phyloP scores from a whole-genome alignment of 2,888 invertebrate species.

The Euclidia mi region DNA sequence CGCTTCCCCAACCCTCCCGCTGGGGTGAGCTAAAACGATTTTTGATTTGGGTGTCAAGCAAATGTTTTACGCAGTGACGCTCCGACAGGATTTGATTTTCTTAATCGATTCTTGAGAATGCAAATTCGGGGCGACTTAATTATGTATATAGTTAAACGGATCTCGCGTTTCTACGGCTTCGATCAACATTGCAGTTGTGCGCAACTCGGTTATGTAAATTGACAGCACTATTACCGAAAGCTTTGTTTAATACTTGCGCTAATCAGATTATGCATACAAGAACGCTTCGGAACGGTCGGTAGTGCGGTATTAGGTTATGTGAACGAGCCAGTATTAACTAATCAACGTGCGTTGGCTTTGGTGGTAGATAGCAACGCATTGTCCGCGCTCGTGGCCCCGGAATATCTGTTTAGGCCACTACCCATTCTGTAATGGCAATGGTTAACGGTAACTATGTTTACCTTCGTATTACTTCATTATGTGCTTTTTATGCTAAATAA shows the following conservation, averaged over 20 bases:
- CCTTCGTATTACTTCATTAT: conserved; percentile 73
- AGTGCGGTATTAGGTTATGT: conserved; percentile 81
- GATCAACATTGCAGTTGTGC: conserved; percentile 62
- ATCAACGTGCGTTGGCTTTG: conserved; percentile 87
- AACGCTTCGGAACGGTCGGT: conserved; percentile 80
- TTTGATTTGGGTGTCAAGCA: conserved; percentile 90
- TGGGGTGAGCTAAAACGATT: conserved; percentile 89
- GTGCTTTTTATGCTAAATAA: conserved; percentile 65
- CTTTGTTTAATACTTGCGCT: conserved; percentile 87
- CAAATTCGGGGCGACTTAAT: conserved; percentile 69
- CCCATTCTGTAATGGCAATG: conserved; percentile 85
- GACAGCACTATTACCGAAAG: conserved; percentile 77
- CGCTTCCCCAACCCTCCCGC: conserved; percentile 80
- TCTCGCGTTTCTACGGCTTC: conserved; percentile 67
- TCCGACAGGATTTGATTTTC: conserved; percentile 87
- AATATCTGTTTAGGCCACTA: conserved; percentile 90
- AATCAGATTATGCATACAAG: conserved; percentile 90
- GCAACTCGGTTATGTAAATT: conserved; percentile 72
- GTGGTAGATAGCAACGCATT: conserved; percentile 87
- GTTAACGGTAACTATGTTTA: conserved; percentile 80
- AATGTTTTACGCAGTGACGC: conserved; percentile 89
- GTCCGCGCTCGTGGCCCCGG: conserved; percentile 86
- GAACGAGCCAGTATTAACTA: conserved; percentile 87
- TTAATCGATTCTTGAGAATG: conserved; percentile 86
- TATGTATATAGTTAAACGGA: conserved; percentile 59